A percentile compares a stretch with the other conserved stretches of the same genome.
Evolutionary conservation across 2,113 vertebrate genomes (phyloP).

Genomic region (Microcebus ravelobensis): DNA sequence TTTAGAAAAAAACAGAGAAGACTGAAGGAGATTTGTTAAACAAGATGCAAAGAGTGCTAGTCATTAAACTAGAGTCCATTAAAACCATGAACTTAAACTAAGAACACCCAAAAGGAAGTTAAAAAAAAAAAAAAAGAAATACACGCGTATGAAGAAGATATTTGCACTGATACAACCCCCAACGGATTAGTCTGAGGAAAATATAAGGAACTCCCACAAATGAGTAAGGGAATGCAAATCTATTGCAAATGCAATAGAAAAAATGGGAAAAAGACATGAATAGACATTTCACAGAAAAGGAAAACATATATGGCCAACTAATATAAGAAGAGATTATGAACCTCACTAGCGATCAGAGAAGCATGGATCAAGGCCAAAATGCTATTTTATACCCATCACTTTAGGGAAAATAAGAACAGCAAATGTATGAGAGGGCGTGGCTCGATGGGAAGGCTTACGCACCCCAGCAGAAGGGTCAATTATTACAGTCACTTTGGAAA

Average conservation of each 20-base stretch:
- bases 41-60: not conserved
- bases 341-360: not conserved
- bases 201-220: not conserved
- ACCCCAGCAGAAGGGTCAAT: not conserved
- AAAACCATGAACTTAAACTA: not conserved
- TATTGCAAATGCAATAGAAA: not conserved
- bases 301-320: constrained; percentile 25
- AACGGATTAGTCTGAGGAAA: not conserved
- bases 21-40: not conserved
- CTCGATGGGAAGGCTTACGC: not conserved
- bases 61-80: not conserved
- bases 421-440: not conserved
- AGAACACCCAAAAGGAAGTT: not conserved
- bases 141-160: not conserved
- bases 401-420: not conserved
- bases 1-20: not conserved
- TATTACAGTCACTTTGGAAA: not conserved
- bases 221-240: not conserved
- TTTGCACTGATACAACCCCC: not conserved
- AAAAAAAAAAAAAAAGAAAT: not conserved
- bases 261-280: not conserved
- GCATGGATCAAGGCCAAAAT: not conserved
- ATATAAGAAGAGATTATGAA: not conserved
- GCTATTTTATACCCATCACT: not conserved
- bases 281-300: not conserved